A percentile compares a stretch with the other conserved stretches of the same genome.
Conservation (phyloP, 2,797 vertebrate species). For the Uromys caudimaculatus region DNA sequence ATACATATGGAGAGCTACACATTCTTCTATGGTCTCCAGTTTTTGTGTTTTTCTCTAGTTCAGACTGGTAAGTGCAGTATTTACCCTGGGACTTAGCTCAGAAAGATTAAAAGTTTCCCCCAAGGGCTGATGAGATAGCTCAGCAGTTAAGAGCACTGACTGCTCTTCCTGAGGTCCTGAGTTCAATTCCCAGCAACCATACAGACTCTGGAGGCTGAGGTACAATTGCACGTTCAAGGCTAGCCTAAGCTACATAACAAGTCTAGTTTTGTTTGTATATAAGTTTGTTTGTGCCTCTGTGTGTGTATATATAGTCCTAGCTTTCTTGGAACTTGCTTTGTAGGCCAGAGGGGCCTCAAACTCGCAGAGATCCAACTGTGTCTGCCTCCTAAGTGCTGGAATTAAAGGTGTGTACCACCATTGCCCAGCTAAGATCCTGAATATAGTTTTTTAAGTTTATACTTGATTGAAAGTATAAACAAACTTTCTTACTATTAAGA, state of each 20-base stretch:
- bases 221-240: neutral
- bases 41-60: neutral
- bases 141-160: no score
- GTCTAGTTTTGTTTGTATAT: neutral
- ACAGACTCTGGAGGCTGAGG: neutral
- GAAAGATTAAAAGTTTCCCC: neutral
- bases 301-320: neutral
- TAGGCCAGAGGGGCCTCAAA: neutral
- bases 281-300: neutral
- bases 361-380: neutral
- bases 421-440: neutral
- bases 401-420: neutral
- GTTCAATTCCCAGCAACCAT: no score
- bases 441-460: neutral
- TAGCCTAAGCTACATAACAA: neutral
- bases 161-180: no score
- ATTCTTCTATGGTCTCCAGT: neutral
- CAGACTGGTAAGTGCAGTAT: neutral
- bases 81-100: neutral
- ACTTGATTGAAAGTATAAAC: neutral
- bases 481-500: neutral
- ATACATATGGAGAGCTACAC: neutral
- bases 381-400: neutral
- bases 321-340: neutral
- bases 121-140: no score